A percentile compares a stretch with the other conserved stretches of the same genome.
phyloP scores from a whole-genome alignment of 2,797 vertebrate species.

The Liparis tanakae region DNA sequence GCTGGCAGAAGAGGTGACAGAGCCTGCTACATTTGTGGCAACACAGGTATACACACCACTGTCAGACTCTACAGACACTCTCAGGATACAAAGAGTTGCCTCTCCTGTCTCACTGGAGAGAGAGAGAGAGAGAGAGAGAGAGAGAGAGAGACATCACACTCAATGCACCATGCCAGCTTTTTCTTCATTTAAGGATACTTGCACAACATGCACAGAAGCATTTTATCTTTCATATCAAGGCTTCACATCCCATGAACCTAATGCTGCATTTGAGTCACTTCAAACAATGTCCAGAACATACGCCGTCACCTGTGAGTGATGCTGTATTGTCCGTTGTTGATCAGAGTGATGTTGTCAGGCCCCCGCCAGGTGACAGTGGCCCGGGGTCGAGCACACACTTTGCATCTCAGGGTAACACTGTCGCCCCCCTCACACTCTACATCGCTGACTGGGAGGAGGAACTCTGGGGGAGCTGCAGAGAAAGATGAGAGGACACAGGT shows the following conservation, averaged over 20 bases:
- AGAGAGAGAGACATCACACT: not conserved
- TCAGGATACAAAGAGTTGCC: slow-evolving; percentile 88
- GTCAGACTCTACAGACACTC: slow-evolving; percentile 87
- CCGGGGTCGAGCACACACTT: slow-evolving; percentile 92
- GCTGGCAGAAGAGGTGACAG: slow-evolving; percentile 89
- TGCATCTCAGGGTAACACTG: slow-evolving; percentile 92
- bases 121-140: not conserved
- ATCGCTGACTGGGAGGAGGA: slow-evolving; percentile 91
- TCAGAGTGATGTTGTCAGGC: slow-evolving; percentile 90
- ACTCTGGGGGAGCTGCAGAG: slow-evolving; percentile 91
- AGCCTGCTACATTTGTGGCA: slow-evolving; percentile 92
- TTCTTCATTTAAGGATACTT: not conserved
- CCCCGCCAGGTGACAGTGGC: slow-evolving; percentile 94
- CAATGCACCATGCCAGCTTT: not conserved
- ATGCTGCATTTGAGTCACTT: not conserved
- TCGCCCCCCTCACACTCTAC: slow-evolving; percentile 92
- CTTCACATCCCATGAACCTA: not conserved
- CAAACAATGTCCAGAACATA: too few relatives aligned
- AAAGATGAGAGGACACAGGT: not conserved
- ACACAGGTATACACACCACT: slow-evolving; percentile 92
- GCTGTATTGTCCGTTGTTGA: slow-evolving; percentile 90
- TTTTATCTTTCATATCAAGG: not conserved
- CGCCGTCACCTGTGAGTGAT: slow-evolving; percentile 88
- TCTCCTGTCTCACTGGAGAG: slow-evolving; percentile 91
- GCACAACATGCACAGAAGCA: not conserved